Evolutionary conservation across 2,888 invertebrate species (phyloP).

Genomic region (Arge pagana): DNA sequence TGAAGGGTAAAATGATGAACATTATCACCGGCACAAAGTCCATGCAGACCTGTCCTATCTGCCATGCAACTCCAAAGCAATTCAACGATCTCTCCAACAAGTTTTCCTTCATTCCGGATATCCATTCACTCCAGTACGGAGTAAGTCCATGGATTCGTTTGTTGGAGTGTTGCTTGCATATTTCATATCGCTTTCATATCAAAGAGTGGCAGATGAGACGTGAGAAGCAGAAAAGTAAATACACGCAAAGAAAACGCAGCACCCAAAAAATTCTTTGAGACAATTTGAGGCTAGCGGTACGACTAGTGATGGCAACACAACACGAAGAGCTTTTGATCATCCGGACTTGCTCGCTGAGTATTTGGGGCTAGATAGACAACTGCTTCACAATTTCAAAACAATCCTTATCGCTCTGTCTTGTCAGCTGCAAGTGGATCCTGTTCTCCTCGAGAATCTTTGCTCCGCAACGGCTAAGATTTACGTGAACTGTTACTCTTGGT

Average conservation of each 20-base stretch:
- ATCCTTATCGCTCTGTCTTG: slow-evolving; percentile 25
- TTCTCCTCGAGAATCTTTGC: slow-evolving; percentile 12
- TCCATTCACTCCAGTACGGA: slow-evolving; percentile 20
- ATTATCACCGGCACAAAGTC: slow-evolving; percentile 17
- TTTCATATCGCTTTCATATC: slow-evolving; percentile 11
- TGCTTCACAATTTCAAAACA: slow-evolving; percentile 18
- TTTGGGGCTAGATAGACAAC: slow-evolving; percentile 6
- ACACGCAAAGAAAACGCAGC: slow-evolving; percentile 8
- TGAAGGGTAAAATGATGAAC: slow-evolving; percentile 20
- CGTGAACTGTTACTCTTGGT: slow-evolving; percentile 21
- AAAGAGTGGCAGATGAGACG: slow-evolving; percentile 14
- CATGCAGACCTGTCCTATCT: slow-evolving; percentile 8
- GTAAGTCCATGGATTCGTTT: slow-evolving; percentile 20
- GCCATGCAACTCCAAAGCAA: slow-evolving; percentile 1
- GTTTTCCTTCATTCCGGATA: background rate
- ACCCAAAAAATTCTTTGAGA: slow-evolving; percentile 19
- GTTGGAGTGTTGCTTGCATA: slow-evolving; percentile 13
- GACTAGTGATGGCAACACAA: slow-evolving; percentile 23
- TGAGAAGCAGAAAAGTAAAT: slow-evolving; percentile 15
- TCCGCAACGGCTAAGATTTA: slow-evolving; percentile 18
- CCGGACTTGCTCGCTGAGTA: slow-evolving; percentile 17
- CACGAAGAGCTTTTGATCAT: slow-evolving; percentile 22
- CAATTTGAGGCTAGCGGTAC: slow-evolving; percentile 18
- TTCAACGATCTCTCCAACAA: slow-evolving; percentile 17
- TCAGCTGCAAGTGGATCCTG: slow-evolving; percentile 14